Conservation (phyloP, 2,888 invertebrate species). For the Cheiracanthium punctorium region DNA sequence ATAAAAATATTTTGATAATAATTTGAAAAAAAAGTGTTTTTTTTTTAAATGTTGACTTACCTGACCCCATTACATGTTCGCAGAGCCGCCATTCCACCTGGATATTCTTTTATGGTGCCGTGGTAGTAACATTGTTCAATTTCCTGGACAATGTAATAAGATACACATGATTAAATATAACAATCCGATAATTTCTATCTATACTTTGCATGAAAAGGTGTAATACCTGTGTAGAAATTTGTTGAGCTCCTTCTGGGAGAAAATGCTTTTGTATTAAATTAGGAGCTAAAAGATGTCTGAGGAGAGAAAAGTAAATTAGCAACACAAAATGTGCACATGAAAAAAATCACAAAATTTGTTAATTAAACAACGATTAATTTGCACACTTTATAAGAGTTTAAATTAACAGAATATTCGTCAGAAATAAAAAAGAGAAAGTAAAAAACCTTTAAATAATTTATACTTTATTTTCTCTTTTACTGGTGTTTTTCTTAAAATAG, state of each 20-base stretch:
- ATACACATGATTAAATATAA: too few species aligned
- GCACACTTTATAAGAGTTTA: too few species aligned
- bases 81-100: conserved; percentile 96
- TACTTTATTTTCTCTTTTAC: too few species aligned
- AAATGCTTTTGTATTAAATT: conserved; percentile 94
- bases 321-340: not conserved
- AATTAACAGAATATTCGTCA: too few species aligned
- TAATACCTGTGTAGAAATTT: conserved; percentile 85
- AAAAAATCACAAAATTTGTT: too few species aligned
- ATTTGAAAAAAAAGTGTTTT: not conserved
- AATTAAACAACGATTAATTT: too few species aligned
- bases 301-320: conserved; percentile 75
- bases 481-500: too few species aligned
- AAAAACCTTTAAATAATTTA: too few species aligned
- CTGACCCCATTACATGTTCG: conserved; percentile 98
- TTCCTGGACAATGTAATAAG: conserved; percentile 80
- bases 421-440: too few species aligned
- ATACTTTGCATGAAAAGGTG: too few species aligned
- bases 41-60: conserved; percentile 73
- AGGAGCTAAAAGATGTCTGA: conserved; percentile 93
- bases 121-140: conserved; percentile 99
- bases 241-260: conserved; percentile 88
- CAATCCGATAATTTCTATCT: too few species aligned
- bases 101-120: conserved; percentile 96
- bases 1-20: not conserved